Conservation (phyloP, 2,113 vertebrate species). For the Sorex araneus region DNA sequence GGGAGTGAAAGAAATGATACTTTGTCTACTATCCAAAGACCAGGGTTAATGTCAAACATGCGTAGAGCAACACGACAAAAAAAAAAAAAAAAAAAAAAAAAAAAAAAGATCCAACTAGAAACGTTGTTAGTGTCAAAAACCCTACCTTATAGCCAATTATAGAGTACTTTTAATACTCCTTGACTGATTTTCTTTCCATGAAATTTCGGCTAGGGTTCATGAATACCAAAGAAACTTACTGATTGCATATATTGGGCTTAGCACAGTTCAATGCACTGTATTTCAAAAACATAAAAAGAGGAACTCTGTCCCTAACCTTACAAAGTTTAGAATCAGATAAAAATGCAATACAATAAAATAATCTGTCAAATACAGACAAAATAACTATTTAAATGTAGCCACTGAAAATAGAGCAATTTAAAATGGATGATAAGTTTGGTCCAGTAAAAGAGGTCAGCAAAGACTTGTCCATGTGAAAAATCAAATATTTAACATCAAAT, state of each 20-base stretch:
- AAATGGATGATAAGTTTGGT: not conserved
- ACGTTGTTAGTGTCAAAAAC: not conserved
- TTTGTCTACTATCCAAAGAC: not conserved
- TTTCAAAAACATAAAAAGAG: not conserved
- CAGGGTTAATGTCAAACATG: not conserved
- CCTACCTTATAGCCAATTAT: not conserved
- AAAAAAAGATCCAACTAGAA: not conserved
- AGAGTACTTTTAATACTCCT: not conserved
- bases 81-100: not conserved
- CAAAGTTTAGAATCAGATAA: not conserved
- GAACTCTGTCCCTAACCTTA: not conserved
- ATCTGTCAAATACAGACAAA: not conserved
- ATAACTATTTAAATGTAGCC: not conserved
- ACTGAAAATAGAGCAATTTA: not conserved
- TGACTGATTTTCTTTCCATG: not conserved
- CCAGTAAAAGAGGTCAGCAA: not conserved
- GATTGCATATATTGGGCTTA: not conserved
- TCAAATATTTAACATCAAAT: not conserved
- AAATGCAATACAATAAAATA: not conserved
- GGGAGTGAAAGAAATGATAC: not conserved
- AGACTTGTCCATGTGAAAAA: not conserved
- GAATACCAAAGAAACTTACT: not conserved
- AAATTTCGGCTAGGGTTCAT: not conserved
- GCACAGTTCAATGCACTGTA: not conserved
- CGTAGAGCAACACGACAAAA: not conserved